Base-by-base conservation (phyloP, 2,113 vertebrate genomes). In the Proterorhinus semilunaris region DNA sequence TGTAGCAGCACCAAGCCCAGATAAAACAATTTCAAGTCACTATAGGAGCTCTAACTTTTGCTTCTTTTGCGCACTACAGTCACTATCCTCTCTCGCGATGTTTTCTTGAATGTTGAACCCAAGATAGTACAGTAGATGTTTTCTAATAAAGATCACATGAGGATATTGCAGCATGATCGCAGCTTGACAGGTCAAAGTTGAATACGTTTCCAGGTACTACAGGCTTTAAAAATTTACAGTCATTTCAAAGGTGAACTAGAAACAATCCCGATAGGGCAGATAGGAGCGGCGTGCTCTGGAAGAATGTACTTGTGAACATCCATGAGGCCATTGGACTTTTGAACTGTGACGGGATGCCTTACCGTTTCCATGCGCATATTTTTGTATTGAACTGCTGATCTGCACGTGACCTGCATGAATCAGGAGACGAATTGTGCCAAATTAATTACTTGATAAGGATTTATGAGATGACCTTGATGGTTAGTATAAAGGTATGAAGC, bases 171-270 rank as follows among this genome's bases (percentile, higher is more conserved):
- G 4, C 6, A 43, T 10, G 9, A 5, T n/a, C 59, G 15, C 42
- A 42, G 57, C 27, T 13, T 4, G 3, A 4, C 59, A 46, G 59
- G 59, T 45, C 59, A 62, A 62, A 45, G 42, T 15, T 46, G 15
- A 9, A 13, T 62, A 8, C 46, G 15, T 42, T 74, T 68, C 46
- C 36, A 11, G 36, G 15, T 71, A 21, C 16, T 55, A 55, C 44
- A 61, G 0, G 47, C 0, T 27, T 63, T 64, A 15, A 49, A 9
- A 45, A 3, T 63, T 64, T 17, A 49, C 11, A 53, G 6, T 50
- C 43, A 51, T 21, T 16, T 67, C 27, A 67, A 64, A 65, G 46
- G 61, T 78, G 64, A 36, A 43, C 57, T 6, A 12, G 59, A 15
- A 54, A 54, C 50, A 58, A 36, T 57, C 48, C 45, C 43, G 36